A percentile compares a stretch with the other conserved stretches of the same genome.
Evolutionary conservation across 1,140 invertebrate genomes (phyloP).

Genomic region (Neocloeon triangulifer): DNA sequence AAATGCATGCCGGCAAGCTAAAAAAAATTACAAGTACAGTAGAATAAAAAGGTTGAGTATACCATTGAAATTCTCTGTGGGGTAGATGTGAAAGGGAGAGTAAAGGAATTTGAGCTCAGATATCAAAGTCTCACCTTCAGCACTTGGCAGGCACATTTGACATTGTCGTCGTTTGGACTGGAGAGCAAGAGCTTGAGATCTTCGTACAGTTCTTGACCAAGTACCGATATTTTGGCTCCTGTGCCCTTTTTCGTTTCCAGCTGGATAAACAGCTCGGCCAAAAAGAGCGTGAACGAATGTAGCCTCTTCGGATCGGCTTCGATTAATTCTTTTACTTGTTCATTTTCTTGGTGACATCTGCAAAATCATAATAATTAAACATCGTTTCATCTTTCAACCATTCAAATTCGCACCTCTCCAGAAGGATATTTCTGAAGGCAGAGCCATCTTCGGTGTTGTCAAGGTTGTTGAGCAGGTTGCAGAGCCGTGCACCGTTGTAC

Average conservation of each 20-base stretch:
- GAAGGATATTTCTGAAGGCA: slow-evolving; percentile 23
- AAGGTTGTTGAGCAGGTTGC: slow-evolving; percentile 28
- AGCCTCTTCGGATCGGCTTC: slow-evolving; percentile 7
- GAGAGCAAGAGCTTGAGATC: slow-evolving; percentile 8
- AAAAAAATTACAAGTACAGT: too few relatives aligned
- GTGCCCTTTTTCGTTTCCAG: slow-evolving; percentile 7
- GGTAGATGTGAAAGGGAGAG: too few relatives aligned
- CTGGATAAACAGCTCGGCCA: slow-evolving; percentile 11
- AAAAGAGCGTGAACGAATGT: slow-evolving; percentile 11
- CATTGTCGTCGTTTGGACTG: slow-evolving; percentile 15
- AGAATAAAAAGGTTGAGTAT: too few relatives aligned
- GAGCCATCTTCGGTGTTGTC: slow-evolving; percentile 12
- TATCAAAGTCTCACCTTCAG: slow-evolving; percentile 23
- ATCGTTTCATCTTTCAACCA: neutral
- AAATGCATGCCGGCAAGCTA: too few relatives aligned
- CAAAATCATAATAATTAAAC: too few relatives aligned
- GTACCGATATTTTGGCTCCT: slow-evolving; percentile 5
- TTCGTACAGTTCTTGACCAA: slow-evolving; percentile 7
- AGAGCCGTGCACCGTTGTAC: slow-evolving; percentile 36
- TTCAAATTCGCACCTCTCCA: slow-evolving; percentile 13
- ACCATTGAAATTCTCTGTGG: too few relatives aligned
- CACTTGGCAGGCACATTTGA: slow-evolving; percentile 27
- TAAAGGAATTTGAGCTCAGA: too few relatives aligned
- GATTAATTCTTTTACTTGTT: slow-evolving; percentile 7
- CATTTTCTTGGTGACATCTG: too few relatives aligned